Conservation (phyloP, 2,888 invertebrate species). For the Agrochola macilenta region DNA sequence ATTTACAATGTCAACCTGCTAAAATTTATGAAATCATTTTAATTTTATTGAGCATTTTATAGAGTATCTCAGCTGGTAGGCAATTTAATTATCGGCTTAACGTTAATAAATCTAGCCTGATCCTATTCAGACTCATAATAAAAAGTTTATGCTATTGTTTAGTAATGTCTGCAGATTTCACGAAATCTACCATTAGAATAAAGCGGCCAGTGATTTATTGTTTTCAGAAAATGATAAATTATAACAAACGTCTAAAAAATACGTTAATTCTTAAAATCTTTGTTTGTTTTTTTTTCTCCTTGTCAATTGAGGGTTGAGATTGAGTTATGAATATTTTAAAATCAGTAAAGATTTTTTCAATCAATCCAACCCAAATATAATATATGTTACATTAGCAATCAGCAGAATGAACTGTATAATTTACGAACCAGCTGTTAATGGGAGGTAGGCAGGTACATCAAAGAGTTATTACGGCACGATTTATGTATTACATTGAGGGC, state of each 20-base stretch:
- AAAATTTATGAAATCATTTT: constrained; percentile 31
- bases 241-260: neutral
- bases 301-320: neutral
- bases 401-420: neutral
- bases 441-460: constrained; percentile 11
- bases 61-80: neutral
- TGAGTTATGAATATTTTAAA: neutral
- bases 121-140: neutral
- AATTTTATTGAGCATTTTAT: constrained; percentile 27
- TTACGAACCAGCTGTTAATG: neutral
- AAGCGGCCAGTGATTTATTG: neutral
- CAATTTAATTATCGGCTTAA: neutral
- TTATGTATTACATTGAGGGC: constrained; percentile 40
- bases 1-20: constrained; percentile 44
- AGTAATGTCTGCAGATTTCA: neutral
- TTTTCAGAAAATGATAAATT: neutral
- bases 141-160: neutral
- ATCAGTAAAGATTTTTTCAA: neutral
- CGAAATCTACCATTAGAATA: neutral
- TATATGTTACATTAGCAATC: neutral
- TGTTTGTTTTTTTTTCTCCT: neutral
- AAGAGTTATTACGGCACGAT: constrained; percentile 40
- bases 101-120: neutral
- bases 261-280: neutral
- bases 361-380: neutral